Evolutionary conservation across 2,888 invertebrate genomes (phyloP), one percentile per base, ranked within the genome.

Genomic region (Agrotis segetum): DNA sequence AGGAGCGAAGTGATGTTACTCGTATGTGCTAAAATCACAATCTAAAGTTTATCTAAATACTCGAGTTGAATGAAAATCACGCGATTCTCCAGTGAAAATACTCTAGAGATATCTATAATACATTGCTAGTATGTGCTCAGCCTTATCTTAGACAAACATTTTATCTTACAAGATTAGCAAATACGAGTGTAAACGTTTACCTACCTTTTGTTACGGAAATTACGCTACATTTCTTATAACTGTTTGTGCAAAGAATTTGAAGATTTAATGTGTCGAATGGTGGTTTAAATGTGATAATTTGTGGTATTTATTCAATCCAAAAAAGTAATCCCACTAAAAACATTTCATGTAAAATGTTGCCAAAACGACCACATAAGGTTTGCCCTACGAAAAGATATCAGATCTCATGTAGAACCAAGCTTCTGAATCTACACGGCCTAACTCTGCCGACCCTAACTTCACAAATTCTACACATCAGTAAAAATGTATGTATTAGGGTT

Each of bases 91-190:
- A 11, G 40, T 29, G 40, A 13, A 60, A 49, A 34, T 17, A 47
- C 50, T 50, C 24, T 11, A 44, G 17, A 47, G 47, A 58, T 74
- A 78, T 79, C 47, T 58, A 29, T 14, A 17, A 21, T 6, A 13
- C 53, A 53, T 74, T 59, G 59, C 40, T 55, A n/a, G 19, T 71
- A 19, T 77, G n/a, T 81, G 50, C 56, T 17, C 9, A n/a, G n/a
- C 0, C 13, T 56, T 63, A 66, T 78, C 77, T 63, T 47, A 29
- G 0, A 9, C 61, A 71, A 81, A 70, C 44, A 44, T 47, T 62
- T 63, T 77, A 71, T 53, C 56, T 62, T 16, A 50, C 6, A 58
- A 66, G 78, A 71, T 66, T 60, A 70, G 11, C 62, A 63, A 40
- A 24, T 44, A 58, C 17, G 5, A 40, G 49, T 6, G n/a, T 47